Percentiles rank a stretch among this genome's conserved stretches.
Conservation (phyloP, 2,888 invertebrate genomes). For the Andrena bicolor region DNA sequence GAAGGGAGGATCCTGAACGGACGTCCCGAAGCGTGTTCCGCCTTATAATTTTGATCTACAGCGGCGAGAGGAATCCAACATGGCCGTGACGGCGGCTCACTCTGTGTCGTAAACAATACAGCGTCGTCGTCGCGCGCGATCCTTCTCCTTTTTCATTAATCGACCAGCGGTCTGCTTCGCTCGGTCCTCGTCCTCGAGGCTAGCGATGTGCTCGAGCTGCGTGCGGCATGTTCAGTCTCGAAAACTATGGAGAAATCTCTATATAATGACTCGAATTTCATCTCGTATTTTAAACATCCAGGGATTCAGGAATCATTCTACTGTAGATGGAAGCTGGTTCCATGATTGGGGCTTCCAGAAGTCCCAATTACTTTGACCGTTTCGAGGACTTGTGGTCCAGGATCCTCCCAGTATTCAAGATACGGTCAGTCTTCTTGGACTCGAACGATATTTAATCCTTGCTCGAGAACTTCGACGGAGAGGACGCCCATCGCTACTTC, state of each 20-base stretch:
- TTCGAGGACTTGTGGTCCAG: not conserved
- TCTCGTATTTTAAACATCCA: too few species aligned
- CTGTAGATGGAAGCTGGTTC: too few species aligned
- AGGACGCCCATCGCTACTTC: conserved; percentile 25
- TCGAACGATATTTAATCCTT: not conserved
- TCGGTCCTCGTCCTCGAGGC: not conserved
- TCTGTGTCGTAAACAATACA: conserved; percentile 79
- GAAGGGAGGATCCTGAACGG: conserved; percentile 50
- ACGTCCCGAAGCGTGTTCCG: conserved; percentile 70
- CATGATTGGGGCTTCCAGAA: too few species aligned
- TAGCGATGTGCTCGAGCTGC: conserved; percentile 1
- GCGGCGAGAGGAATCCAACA: conserved; percentile 80
- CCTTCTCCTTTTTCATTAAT: conserved; percentile 49
- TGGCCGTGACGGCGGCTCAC: conserved; percentile 72
- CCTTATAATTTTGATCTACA: conserved; percentile 82
- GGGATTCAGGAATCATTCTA: too few species aligned
- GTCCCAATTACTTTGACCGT: not conserved
- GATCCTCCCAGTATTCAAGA: not conserved
- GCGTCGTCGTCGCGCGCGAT: conserved; percentile 45
- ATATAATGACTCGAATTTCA: too few species aligned
- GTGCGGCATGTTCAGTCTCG: not conserved
- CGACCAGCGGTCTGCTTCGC: conserved; percentile 2
- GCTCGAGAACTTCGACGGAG: conserved; percentile 6
- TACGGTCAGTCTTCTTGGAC: not conserved
- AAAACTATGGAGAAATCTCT: not conserved